Percentiles rank a stretch among this genome's conserved stretches.
Conservation (phyloP, 2,888 invertebrate species). For the Azorinus chamasolen region DNA sequence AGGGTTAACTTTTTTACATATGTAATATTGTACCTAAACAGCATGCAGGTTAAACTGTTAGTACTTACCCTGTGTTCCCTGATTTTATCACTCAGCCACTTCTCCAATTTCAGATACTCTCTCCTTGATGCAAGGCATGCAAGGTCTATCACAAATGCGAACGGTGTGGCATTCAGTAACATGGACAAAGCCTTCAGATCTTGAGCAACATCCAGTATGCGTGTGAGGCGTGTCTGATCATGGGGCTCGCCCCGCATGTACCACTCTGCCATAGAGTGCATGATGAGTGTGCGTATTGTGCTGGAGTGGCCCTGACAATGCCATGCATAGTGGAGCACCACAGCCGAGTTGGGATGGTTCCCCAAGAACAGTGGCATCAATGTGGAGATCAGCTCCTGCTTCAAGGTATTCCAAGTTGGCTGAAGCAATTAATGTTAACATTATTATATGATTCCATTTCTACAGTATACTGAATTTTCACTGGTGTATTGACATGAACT, state of each 20-base stretch:
- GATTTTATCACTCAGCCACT: slow-evolving; percentile 99
- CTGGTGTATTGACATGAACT: too few relatives aligned
- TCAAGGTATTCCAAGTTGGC: slow-evolving; percentile 86
- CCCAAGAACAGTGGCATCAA: slow-evolving; percentile 97
- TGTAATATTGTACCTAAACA: too few relatives aligned
- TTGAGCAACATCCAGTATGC: slow-evolving; percentile 98
- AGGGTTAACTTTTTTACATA: too few relatives aligned
- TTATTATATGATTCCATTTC: too few relatives aligned
- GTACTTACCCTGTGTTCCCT: slow-evolving; percentile 94
- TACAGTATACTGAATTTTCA: too few relatives aligned
- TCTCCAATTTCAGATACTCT: slow-evolving; percentile 98
- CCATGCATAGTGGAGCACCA: slow-evolving; percentile 99
- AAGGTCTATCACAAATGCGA: slow-evolving; percentile 96
- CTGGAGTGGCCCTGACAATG: slow-evolving; percentile 89
- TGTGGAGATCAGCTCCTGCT: slow-evolving; percentile 95
- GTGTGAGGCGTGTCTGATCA: slow-evolving; percentile 96
- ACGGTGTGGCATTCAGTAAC: slow-evolving; percentile 94
- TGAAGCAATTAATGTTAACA: slow-evolving; percentile 56
- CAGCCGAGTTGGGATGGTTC: slow-evolving; percentile 98
- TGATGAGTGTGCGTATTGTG: slow-evolving; percentile 88
- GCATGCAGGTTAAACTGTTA: too few relatives aligned
- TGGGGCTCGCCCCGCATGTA: slow-evolving; percentile 93
- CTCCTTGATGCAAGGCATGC: slow-evolving; percentile 98
- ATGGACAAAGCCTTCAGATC: slow-evolving; percentile 95
- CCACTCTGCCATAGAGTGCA: slow-evolving; percentile 99